phyloP scores from a whole-genome alignment of 2,888 invertebrate species.

The Spisula subtruncata region DNA sequence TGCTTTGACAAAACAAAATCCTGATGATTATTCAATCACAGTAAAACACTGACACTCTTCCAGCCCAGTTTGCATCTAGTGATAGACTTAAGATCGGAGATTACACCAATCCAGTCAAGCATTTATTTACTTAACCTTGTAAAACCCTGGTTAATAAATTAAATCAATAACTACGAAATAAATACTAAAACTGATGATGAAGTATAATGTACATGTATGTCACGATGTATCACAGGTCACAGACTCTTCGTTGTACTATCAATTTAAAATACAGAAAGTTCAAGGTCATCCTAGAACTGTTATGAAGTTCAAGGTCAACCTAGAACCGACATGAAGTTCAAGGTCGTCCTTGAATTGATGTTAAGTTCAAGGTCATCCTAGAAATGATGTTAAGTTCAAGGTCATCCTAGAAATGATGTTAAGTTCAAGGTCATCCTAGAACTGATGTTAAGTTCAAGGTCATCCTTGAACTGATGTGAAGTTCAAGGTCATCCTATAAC shows the following conservation, averaged over 20 bases:
- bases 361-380: slow-evolving; percentile 13
- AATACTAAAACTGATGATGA: slow-evolving; percentile 2
- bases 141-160: not conserved
- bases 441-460: not conserved
- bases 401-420: not conserved
- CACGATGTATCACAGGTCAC: slow-evolving; percentile 14
- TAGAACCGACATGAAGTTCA: too few relatives aligned
- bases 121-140: too few relatives aligned
- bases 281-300: not conserved
- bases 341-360: not conserved
- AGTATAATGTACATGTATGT: too few relatives aligned
- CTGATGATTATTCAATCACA: too few relatives aligned
- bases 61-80: too few relatives aligned
- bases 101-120: too few relatives aligned
- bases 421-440: slow-evolving; percentile 23
- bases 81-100: too few relatives aligned
- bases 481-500: slow-evolving; percentile 21
- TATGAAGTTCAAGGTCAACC: too few relatives aligned
- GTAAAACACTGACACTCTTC: too few relatives aligned
- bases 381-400: too few relatives aligned
- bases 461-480: not conserved
- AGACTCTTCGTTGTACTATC: slow-evolving; percentile 4
- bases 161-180: not conserved
- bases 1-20: too few relatives aligned
- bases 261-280: not conserved